A percentile compares a stretch with the other conserved stretches of the same genome.
Conservation (phyloP, 2,113 vertebrate species). For the Colinus virginianus region DNA sequence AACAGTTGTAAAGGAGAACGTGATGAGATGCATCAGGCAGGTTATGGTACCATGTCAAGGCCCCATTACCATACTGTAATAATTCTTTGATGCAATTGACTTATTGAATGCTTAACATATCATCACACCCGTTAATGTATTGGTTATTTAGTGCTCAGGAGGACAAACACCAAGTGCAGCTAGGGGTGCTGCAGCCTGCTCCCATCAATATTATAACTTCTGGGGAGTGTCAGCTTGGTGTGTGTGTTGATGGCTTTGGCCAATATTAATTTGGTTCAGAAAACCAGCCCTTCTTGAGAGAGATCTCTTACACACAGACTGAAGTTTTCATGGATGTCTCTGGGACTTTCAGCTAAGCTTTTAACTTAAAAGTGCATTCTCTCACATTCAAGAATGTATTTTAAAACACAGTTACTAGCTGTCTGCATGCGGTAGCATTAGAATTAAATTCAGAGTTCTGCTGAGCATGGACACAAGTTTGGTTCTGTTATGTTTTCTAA, state of each 20-base stretch:
- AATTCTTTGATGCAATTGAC: background rate
- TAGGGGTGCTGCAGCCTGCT: background rate
- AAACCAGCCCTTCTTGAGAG: background rate
- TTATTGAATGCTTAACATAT: background rate
- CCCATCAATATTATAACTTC: background rate
- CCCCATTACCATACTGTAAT: background rate
- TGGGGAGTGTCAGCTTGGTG: background rate
- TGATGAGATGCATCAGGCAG: background rate
- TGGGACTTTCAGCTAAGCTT: background rate
- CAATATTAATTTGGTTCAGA: background rate
- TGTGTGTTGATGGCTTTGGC: background rate
- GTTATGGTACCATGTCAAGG: background rate
- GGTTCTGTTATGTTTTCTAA: constrained; percentile 1
- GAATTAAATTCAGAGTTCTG: background rate
- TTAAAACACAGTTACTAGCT: background rate
- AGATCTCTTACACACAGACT: background rate
- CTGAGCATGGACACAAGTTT: background rate
- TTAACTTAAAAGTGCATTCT: background rate
- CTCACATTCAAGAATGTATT: background rate
- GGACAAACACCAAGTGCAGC: background rate
- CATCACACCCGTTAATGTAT: background rate
- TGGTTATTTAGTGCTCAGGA: background rate
- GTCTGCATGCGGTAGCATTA: background rate
- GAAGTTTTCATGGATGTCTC: background rate
- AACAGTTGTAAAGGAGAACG: background rate